Conservation (phyloP, 2,888 invertebrate genomes). For the Smittia aterrima region DNA sequence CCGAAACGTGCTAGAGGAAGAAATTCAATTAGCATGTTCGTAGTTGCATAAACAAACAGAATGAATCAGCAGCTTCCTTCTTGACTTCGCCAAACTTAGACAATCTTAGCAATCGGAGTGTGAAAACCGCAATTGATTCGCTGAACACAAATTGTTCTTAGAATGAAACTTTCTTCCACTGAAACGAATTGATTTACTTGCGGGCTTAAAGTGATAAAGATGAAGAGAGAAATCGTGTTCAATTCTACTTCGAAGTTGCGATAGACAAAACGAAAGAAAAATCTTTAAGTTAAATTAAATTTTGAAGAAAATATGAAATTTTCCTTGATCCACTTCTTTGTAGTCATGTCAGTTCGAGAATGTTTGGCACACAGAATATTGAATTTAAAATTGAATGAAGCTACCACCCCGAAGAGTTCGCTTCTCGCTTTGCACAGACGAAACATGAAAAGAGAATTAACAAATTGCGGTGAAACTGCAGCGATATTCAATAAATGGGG, state of each 20-base stretch:
- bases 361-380: background rate
- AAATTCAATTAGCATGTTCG: slow-evolving; percentile 10
- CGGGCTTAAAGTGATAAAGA: background rate
- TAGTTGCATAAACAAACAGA: slow-evolving; percentile 20
- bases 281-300: background rate
- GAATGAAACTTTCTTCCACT: background rate
- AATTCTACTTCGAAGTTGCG: background rate
- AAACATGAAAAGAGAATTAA: background rate
- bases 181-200: background rate
- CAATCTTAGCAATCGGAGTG: background rate
- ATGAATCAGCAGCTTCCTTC: background rate
- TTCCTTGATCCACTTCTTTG: background rate
- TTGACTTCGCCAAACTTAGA: background rate
- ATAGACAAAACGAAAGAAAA: no score
- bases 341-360: no score
- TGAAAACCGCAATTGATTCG: background rate
- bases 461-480: background rate
- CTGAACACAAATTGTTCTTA: no score
- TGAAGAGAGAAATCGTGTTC: background rate
- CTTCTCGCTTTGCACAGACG: background rate
- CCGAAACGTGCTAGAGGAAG: slow-evolving; percentile 10
- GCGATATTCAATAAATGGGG: background rate
- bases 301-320: background rate
- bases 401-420: background rate
- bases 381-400: background rate